A percentile compares a stretch with the other conserved stretches of the same genome.
Conservation (phyloP, 2,797 vertebrate species). For the Coilia nasus region DNA sequence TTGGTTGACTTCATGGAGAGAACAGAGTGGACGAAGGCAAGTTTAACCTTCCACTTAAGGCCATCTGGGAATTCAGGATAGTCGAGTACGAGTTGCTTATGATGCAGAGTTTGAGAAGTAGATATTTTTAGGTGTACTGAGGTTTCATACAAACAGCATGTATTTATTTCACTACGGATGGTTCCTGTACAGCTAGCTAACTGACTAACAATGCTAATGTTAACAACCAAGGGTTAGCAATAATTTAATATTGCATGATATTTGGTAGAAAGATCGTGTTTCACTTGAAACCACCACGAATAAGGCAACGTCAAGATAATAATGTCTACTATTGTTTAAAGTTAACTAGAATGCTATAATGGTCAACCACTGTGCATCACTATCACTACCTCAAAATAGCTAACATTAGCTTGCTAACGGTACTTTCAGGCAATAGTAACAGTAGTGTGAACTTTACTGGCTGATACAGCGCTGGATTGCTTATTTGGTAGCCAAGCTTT, state of each 20-base stretch:
- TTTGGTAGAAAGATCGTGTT: neutral
- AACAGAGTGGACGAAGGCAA: slow-evolving; percentile 8
- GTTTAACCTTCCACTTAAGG: neutral
- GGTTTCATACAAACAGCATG: neutral
- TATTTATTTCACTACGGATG: neutral
- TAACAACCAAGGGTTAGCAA: neutral
- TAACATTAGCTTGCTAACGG: neutral
- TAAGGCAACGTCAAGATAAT: neutral
- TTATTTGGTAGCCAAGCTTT: neutral
- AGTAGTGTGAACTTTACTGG: neutral
- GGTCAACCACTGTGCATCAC: neutral
- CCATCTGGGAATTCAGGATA: neutral
- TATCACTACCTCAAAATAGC: neutral
- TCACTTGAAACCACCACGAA: neutral
- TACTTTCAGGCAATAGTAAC: neutral
- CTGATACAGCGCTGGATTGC: too few species aligned
- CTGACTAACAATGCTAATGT: neutral
- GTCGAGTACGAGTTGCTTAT: neutral
- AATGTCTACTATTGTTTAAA: neutral
- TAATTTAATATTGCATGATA: neutral
- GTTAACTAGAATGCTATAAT: neutral
- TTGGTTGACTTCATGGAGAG: neutral
- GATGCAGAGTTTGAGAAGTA: neutral
- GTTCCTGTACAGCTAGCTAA: neutral
- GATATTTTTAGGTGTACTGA: neutral